These are phyloP conservation scores for Zygogramma bicolorata DNA, from an alignment of 2,888 invertebrate genomes.

Conservation along the genomic window DNA sequence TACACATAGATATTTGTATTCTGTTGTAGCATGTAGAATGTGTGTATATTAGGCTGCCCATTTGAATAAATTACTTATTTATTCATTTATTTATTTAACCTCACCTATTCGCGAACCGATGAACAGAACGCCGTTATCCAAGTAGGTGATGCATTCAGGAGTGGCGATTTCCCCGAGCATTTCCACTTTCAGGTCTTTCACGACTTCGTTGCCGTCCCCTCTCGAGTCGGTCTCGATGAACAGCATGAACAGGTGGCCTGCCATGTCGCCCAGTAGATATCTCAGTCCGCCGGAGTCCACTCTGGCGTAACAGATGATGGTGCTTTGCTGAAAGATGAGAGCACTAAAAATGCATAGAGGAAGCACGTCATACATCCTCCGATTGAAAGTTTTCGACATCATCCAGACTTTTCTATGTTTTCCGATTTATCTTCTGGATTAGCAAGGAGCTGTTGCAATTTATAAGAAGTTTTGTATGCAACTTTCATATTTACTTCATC, in stretches of 20 bases:
- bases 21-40: no score
- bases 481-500: no score
- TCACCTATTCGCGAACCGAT: conserved; percentile 95
- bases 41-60: no score
- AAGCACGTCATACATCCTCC: no score
- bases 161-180: conserved; percentile 91
- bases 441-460: no score
- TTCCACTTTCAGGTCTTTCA: conserved; percentile 95
- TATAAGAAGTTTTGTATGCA: no score
- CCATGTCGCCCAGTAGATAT: conserved; percentile 94
- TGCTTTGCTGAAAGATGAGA: conserved; percentile 78
- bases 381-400: no score
- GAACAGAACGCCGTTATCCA: conserved; percentile 98
- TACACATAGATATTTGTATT: no score
- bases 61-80: no score
- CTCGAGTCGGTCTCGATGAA: conserved; percentile 88
- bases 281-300: conserved; percentile 92
- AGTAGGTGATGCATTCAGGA: conserved; percentile 96
- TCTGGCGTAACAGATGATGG: conserved; percentile 93
- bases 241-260: conserved; percentile 95
- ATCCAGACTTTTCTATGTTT: no score
- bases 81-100: no score
- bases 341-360: not conserved
- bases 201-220: conserved; percentile 80
- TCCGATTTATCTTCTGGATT: no score